A percentile compares a stretch with the other conserved stretches of the same genome.
Evolutionary conservation across 2,888 invertebrate genomes (phyloP).

Genomic region (Ectemnius cavifrons): DNA sequence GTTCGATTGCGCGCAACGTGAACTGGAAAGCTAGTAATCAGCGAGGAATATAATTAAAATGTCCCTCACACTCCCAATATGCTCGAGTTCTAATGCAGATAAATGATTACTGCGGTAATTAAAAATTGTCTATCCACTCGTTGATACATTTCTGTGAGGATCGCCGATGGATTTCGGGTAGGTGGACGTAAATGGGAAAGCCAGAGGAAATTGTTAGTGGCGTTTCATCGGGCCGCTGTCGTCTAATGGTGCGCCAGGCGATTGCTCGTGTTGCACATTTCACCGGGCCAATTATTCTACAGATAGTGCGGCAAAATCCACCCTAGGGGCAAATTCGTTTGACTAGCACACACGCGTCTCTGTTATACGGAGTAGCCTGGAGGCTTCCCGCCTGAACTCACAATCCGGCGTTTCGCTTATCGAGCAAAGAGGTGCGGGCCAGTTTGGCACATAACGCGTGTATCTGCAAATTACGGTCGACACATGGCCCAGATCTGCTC

Average conservation of each 20-base stretch:
- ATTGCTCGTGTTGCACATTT: neutral
- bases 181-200: neutral
- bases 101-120: too few relatives aligned
- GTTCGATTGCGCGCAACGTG: too few relatives aligned
- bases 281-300: neutral
- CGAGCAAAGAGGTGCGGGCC: constrained; percentile 4
- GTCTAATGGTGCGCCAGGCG: neutral
- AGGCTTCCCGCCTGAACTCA: constrained; percentile 1
- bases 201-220: neutral
- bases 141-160: too few relatives aligned
- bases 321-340: constrained; percentile 10
- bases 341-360: neutral
- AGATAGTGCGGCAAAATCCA: constrained; percentile 4
- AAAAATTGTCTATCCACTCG: too few relatives aligned
- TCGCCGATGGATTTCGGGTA: too few relatives aligned
- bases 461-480: too few relatives aligned
- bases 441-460: neutral
- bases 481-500: too few relatives aligned
- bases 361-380: constrained; percentile 21
- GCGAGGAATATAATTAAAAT: too few relatives aligned
- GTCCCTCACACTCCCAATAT: too few relatives aligned
- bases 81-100: too few relatives aligned
- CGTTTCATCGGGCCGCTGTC: neutral
- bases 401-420: constrained; percentile 12
- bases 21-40: too few relatives aligned